A percentile compares a stretch with the other conserved stretches of the same genome.
Evolutionary conservation across 2,888 invertebrate species (phyloP).

Genomic region (Lomographa bimaculata): DNA sequence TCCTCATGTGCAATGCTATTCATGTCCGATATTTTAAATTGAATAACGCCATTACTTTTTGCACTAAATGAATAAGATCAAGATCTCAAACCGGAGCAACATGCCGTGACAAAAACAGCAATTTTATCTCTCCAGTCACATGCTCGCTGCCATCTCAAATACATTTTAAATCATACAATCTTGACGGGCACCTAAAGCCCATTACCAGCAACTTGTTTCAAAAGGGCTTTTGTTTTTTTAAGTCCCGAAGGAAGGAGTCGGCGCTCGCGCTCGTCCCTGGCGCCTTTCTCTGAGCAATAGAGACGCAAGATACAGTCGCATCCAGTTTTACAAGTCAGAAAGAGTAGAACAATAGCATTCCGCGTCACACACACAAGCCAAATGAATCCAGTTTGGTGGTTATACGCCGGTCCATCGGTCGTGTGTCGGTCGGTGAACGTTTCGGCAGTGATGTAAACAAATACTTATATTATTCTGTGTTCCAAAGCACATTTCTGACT

Average conservation of each 20-base stretch:
- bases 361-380: constrained; percentile 65
- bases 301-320: constrained; percentile 45
- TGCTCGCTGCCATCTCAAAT: constrained; percentile 49
- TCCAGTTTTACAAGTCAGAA: constrained; percentile 38
- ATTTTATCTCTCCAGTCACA: constrained; percentile 36
- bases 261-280: constrained; percentile 75
- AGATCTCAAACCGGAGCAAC: constrained; percentile 25
- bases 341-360: constrained; percentile 70
- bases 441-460: constrained; percentile 75
- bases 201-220: constrained; percentile 76
- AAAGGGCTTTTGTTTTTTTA: constrained; percentile 76
- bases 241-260: constrained; percentile 76
- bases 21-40: not conserved
- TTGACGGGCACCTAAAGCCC: constrained; percentile 69
- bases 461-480: constrained; percentile 53
- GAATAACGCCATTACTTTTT: constrained; percentile 12
- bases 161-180: constrained; percentile 65
- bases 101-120: constrained; percentile 38
- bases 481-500: constrained; percentile 49
- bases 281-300: constrained; percentile 73
- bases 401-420: constrained; percentile 62
- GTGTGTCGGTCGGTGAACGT: constrained; percentile 52
- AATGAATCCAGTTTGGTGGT: constrained; percentile 77
- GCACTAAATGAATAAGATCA: constrained; percentile 25
- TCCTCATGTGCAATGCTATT: constrained; percentile 6